phyloP scores from a whole-genome alignment of 2,797 vertebrate genomes.

The Sebastes kiyomatsui region DNA sequence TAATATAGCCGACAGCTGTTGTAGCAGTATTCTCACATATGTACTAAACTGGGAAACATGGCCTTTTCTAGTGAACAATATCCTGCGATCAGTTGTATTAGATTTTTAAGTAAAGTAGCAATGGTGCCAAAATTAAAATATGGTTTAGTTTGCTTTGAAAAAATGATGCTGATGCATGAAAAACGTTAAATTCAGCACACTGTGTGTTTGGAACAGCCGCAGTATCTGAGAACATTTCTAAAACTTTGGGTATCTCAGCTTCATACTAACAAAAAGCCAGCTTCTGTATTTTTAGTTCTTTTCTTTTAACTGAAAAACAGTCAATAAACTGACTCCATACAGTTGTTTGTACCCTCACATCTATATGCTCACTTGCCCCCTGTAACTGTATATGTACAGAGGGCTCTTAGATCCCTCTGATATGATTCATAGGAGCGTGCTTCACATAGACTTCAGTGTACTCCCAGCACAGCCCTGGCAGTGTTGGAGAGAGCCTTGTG shows the following conservation, averaged over 20 bases:
- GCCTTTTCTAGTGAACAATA: not conserved
- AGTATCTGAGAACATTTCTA: not conserved
- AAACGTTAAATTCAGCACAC: not conserved
- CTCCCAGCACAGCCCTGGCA: slow-evolving; percentile 27
- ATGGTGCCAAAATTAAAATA: not conserved
- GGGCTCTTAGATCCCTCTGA: slow-evolving; percentile 30
- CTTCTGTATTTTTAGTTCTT: not conserved
- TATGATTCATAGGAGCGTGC: slow-evolving; percentile 21
- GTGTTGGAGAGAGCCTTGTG: slow-evolving; percentile 43
- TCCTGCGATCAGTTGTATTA: not conserved
- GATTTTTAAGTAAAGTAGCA: not conserved
- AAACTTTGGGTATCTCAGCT: not conserved
- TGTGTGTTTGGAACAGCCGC: not conserved
- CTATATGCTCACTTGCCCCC: not conserved
- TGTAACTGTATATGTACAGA: slow-evolving; percentile 14
- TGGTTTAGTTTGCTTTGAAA: not conserved
- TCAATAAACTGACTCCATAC: not conserved
- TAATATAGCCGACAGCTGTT: not conserved
- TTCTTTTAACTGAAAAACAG: not conserved
- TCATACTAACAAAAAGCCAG: not conserved
- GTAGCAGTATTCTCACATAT: not conserved
- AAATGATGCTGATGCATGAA: too few relatives aligned
- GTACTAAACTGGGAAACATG: not conserved
- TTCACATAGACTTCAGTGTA: slow-evolving; percentile 25
- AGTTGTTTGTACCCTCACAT: not conserved